Base-by-base conservation (phyloP, 92 coral and sea anemone species). In the Epizoanthus scotinus region DNA sequence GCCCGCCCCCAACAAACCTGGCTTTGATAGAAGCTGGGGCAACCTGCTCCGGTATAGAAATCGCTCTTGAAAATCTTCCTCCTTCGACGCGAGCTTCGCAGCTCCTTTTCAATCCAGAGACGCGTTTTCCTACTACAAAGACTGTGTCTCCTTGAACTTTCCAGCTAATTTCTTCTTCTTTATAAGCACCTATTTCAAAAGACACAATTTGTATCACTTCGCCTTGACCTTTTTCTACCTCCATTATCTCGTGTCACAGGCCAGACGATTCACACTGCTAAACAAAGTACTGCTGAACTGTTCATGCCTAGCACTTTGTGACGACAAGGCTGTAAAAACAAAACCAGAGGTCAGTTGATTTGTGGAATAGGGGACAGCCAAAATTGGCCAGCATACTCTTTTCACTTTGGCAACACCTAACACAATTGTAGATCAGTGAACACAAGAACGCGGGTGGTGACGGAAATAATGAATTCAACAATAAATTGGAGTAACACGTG, bases 101-200 rank as follows among this genome's bases (percentile, higher is more conserved):
- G 3, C 19, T 58, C 28, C 36, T 21, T 22, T 38, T 75, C 14
- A 34, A 36, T 21, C 29, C 56, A 14, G 55, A 22, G 36, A 40
- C 19, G 38, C 81, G 60, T 36, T 40, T 75, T 14, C 81, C 81
- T 21, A 75, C 67, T 3, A 75, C 81, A 75, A 57, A 42, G 36
- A 75, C 56, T 0, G 81, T 63, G 22, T 60, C 81, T 19, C 40
- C 67, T 18, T 75, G 57, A 1, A 75, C 68, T 60, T 75, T 75
- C 81, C 81, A 75, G 29, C 67, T 36, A 58, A 75, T 75, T 59
- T 75, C 81, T 34, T 75, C 63, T 28, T 75, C 54, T 40, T 40
- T 75, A 67, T 58, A 75, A n/a, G 81, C 81, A 67, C 81, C 81
- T 6, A 75, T 75, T 59, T 75, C 81, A 58, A 75, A 75, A 67